Evolutionary conservation across 2,888 invertebrate species (phyloP), one percentile per base, ranked within the genome.

Genomic region (Drosophila ustulata): DNA sequence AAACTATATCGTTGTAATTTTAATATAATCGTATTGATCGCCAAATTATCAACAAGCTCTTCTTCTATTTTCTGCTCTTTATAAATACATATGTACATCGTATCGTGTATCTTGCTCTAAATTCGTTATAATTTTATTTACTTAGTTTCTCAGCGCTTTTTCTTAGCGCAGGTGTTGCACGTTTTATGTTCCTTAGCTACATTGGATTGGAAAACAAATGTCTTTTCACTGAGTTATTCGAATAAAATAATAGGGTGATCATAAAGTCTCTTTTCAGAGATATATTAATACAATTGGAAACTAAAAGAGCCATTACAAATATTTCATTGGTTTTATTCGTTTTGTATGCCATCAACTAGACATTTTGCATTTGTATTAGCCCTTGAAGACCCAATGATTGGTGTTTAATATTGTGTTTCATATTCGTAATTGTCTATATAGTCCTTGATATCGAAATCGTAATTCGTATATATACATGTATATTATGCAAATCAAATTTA

Each of bases 351-450:
- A 83, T 82, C 82, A 82, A 81, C 70, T 82, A 88, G 80, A 72
- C 83, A 69, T 78, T 85, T 85, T 88, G 86, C 83, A 85, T 86
- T 56, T 86, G 64, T 86, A 87, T 88, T 83, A 83, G 84, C 70
- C 89, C 83, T 86, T 89, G 84, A 82, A 81, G 75, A 88, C 89
- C 84, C 89, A 90, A 85, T 90, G 88, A 90, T 90, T 90, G 90
- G 90, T 90, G 90, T 91, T 90, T 89, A 91, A 91, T 90, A 90
- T 91, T 90, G 89, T 90, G 90, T 90, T 90, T 79, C 71, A 78
- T 90, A 90, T 80, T 88, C 86, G 91, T 87, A 82, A 81, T 84
- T 86, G 87, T 89, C 87, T 86, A 87, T 88, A 88, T 84, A 84
- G 89, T 79, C 84, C 71, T 89, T 87, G 84, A 83, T 87, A 84